These are phyloP conservation scores for Hololepta plana DNA, from an alignment of 2,888 invertebrate species.

Conservation along the genomic window DNA sequence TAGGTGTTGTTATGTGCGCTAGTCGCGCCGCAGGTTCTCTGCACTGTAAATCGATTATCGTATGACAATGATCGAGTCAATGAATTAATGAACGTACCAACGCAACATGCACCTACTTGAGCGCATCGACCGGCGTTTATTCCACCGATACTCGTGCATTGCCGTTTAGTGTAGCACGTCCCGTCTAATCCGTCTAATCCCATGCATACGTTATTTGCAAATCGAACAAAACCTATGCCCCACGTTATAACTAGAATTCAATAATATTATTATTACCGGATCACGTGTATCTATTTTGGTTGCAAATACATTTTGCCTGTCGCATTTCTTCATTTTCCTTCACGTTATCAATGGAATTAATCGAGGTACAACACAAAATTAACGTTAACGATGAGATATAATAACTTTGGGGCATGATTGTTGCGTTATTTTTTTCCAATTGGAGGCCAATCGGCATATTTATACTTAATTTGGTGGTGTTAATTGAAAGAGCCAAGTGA, in stretches of 20 bases:
- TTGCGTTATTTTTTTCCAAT: no score
- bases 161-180: conserved; percentile 53
- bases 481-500: no score
- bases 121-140: conserved; percentile 36
- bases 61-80: conserved; percentile 3
- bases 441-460: no score
- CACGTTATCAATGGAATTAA: no score
- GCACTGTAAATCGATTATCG: conserved; percentile 33
- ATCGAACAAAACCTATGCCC: conserved; percentile 40
- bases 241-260: neutral
- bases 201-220: conserved; percentile 48
- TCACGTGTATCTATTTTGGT: no score
- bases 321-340: no score
- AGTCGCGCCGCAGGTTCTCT: conserved; percentile 44
- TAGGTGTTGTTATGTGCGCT: conserved; percentile 64
- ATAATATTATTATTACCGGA: no score
- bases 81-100: conserved; percentile 38
- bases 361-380: no score
- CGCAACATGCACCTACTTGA: conserved; percentile 59
- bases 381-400: no score
- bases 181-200: conserved; percentile 50
- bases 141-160: conserved; percentile 53
- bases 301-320: no score
- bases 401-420: no score
- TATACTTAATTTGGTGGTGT: no score